These are phyloP conservation scores for Todiramphus saurophagus DNA, from an alignment of 2,113 vertebrate genomes.

Conservation along the genomic window DNA sequence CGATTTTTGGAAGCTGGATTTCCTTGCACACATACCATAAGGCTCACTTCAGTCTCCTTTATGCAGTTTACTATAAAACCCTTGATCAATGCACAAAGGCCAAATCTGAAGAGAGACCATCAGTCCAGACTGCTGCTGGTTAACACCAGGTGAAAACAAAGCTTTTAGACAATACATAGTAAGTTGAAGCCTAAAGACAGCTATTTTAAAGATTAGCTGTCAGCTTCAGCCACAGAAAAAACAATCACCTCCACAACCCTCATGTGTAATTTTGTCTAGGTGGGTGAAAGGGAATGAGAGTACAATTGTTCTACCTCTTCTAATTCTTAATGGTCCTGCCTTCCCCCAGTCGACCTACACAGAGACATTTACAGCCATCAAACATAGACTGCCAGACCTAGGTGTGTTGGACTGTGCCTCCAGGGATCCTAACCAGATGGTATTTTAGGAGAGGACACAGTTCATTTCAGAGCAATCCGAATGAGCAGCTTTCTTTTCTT, in stretches of 20 bases:
- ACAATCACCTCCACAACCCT: neutral
- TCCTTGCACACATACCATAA: slow-evolving; percentile 26
- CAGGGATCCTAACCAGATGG: slow-evolving; percentile 76
- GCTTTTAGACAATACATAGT: slow-evolving; percentile 11
- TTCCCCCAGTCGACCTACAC: slow-evolving; percentile 50
- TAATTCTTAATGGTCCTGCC: slow-evolving; percentile 65
- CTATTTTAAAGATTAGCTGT: slow-evolving; percentile 41
- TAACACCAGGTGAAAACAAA: slow-evolving; percentile 55
- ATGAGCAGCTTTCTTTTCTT: slow-evolving; percentile 78
- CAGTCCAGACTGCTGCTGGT: neutral
- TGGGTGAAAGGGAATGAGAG: slow-evolving; percentile 39
- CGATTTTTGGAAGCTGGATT: slow-evolving; percentile 46
- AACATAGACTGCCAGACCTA: slow-evolving; percentile 70
- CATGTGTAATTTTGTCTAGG: neutral
- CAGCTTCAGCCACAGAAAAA: neutral
- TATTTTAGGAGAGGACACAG: slow-evolving; percentile 82
- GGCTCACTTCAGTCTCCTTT: slow-evolving; percentile 31
- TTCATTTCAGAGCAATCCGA: slow-evolving; percentile 80
- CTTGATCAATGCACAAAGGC: slow-evolving; percentile 28
- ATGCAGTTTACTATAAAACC: slow-evolving; percentile 21
- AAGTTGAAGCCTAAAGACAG: neutral
- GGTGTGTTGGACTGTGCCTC: slow-evolving; percentile 73
- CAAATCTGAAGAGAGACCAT: neutral
- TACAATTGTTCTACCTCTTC: slow-evolving; percentile 49
- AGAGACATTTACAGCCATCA: slow-evolving; percentile 72